Percentiles rank a stretch among this genome's conserved stretches.
These are phyloP conservation scores for Glossophaga mutica DNA, from an alignment of 2,797 vertebrate genomes.

Conservation along the genomic window DNA sequence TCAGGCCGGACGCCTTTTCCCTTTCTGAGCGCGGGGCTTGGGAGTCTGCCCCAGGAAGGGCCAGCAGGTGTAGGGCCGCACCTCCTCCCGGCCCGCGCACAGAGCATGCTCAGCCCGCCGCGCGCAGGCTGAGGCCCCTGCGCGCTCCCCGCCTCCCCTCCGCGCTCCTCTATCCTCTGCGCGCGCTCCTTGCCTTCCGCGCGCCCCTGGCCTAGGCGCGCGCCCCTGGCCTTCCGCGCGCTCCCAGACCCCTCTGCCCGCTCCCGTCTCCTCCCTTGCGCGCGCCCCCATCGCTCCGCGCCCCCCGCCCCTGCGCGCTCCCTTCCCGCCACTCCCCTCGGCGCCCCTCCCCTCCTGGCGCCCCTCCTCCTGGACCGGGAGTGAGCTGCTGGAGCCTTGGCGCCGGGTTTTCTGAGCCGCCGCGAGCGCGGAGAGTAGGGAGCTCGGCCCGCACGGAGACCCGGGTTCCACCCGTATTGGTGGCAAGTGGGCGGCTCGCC, in stretches of 20 bases:
- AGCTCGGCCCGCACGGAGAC: background rate
- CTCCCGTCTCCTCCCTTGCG: background rate
- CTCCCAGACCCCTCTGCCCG: background rate
- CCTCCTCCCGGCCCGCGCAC: background rate
- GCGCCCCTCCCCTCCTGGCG: background rate
- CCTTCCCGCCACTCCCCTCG: background rate
- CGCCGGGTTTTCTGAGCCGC: conserved; percentile 64
- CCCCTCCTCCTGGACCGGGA: background rate
- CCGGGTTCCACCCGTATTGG: conserved; percentile 64
- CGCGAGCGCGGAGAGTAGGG: background rate
- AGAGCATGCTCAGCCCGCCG: conserved; percentile 59
- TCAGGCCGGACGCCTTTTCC: background rate
- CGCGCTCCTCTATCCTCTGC: background rate
- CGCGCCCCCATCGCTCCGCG: background rate
- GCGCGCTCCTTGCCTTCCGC: background rate
- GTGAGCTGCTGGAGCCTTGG: background rate
- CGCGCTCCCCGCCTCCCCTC: background rate
- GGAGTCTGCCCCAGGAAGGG: fast-evolving
- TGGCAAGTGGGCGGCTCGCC: conserved; percentile 62
- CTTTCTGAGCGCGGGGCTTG: fast-evolving
- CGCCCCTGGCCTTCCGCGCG: too few relatives aligned
- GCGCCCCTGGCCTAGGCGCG: background rate
- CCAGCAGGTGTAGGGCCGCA: background rate
- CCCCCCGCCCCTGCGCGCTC: background rate
- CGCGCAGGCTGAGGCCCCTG: background rate